Evolutionary conservation across 2,113 vertebrate genomes (phyloP).

Genomic region (Carettochelys insculpta): DNA sequence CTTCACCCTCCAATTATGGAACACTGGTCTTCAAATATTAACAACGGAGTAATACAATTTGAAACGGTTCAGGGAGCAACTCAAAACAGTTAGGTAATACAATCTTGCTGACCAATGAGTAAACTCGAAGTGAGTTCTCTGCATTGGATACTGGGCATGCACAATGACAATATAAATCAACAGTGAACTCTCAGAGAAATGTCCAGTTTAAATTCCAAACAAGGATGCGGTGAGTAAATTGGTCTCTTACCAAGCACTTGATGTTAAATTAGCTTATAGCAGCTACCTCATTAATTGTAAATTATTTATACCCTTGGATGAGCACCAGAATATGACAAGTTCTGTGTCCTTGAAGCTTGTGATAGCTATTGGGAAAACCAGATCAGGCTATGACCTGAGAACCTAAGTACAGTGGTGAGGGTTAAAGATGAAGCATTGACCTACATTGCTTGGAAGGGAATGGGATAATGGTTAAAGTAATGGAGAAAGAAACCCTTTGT

Average conservation of each 20-base stretch:
- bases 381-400: not conserved
- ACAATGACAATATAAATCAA: not conserved
- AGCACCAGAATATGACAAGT: not conserved
- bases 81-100: not conserved
- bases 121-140: not conserved
- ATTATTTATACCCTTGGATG: not conserved
- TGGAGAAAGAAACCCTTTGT: not conserved
- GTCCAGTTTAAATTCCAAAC: not conserved
- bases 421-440: fast-evolving
- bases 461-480: not conserved
- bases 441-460: not conserved
- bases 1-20: not conserved
- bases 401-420: not conserved
- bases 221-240: not conserved
- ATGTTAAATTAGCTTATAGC: not conserved
- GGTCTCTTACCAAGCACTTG: not conserved
- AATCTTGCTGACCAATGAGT: not conserved
- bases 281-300: not conserved
- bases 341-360: not conserved
- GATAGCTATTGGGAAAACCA: not conserved
- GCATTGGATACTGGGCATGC: not conserved
- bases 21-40: not conserved
- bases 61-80: not conserved
- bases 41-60: constrained; percentile 40
- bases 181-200: not conserved